Base-by-base conservation (phyloP, 2,888 invertebrate genomes). In the Sminthurinus aureus region DNA sequence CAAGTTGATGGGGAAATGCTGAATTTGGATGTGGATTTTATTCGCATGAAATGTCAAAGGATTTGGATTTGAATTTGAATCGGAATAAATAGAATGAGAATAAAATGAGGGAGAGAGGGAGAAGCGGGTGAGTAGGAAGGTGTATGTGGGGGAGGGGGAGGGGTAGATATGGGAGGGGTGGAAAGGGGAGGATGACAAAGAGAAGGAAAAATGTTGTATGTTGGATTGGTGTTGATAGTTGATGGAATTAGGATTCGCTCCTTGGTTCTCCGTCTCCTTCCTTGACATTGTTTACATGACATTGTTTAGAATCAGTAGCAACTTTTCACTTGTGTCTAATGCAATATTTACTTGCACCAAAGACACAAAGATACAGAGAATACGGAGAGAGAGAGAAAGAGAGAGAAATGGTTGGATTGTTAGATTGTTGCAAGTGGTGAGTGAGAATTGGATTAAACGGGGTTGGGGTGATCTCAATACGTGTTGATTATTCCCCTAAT, bases 401-500 rank as follows among this genome's bases (percentile, higher is more conserved):
- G 22, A 24, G 69, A 69, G 69, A 69, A 20, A 69, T 12, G n/a
- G n/a, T n/a, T 11, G 8, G 69, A 20, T 67, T 11, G 69, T 13
- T n/a, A 22, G 20, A 22, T 9, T 69, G 20, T 15, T 15, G 73
- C n/a, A 26, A 50, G 73, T 15, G 3, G 20, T 3, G 73, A 18
- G 73, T 26, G 26, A 12, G 73, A 74, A 38, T 74, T 74, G 73
- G 24, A 38, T 74, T 24, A 74, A 74, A 74, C 26, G 73, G 26
- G 26, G 69, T 26, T 38, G 73, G 86, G 84, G 84, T 84, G 82
- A 71, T 66, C 79, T 86, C 79, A 86, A 86, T 86, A 84, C 84
- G 86, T 86, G 85, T 86, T 86, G 85, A 86, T 86, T 86, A 85
- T 85, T 82, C 69, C 77, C 83, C 84, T 86, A 86, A 86, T 86